phyloP scores from a whole-genome alignment of 2,888 invertebrate species.

The Plagodis pulveraria region DNA sequence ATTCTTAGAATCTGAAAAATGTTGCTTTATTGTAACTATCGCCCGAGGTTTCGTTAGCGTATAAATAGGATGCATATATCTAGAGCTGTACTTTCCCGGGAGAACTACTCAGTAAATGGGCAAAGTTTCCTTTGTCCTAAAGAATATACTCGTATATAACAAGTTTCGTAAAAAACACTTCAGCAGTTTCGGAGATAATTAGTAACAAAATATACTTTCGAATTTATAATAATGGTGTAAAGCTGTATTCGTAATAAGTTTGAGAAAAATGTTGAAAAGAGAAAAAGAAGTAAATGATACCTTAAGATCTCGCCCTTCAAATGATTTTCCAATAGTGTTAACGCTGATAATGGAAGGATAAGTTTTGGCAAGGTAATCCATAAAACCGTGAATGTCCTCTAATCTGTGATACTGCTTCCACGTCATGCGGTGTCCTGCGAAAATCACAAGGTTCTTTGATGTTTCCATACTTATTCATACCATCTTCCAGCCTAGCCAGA shows the following conservation, averaged over 20 bases:
- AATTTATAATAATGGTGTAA: neutral
- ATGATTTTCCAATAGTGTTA: conserved; percentile 90
- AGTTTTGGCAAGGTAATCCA: conserved; percentile 91
- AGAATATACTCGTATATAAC: too few relatives aligned
- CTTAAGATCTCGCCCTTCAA: conserved; percentile 90
- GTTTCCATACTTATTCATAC: neutral
- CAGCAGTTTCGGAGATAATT: too few relatives aligned
- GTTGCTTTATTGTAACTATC: too few relatives aligned
- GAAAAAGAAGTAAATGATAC: conserved; percentile 56
- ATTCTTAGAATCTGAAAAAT: conserved; percentile 81
- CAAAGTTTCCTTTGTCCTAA: too few relatives aligned
- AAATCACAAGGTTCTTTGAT: neutral
- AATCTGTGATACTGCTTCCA: conserved; percentile 93
- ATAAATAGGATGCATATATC: too few relatives aligned
- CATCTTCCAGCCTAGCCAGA: too few relatives aligned
- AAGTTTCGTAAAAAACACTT: too few relatives aligned
- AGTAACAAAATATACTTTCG: neutral
- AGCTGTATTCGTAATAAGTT: too few relatives aligned
- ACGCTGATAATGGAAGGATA: conserved; percentile 90
- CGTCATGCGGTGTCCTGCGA: conserved; percentile 86
- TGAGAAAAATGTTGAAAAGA: neutral
- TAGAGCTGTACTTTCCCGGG: too few relatives aligned
- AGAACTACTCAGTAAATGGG: too few relatives aligned
- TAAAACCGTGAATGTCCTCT: conserved; percentile 90
- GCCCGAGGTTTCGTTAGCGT: too few relatives aligned